A percentile compares a stretch with the other conserved stretches of the same genome.
phyloP scores from a whole-genome alignment of 1,140 invertebrate genomes.

The Trichomalopsis sarcophagae region DNA sequence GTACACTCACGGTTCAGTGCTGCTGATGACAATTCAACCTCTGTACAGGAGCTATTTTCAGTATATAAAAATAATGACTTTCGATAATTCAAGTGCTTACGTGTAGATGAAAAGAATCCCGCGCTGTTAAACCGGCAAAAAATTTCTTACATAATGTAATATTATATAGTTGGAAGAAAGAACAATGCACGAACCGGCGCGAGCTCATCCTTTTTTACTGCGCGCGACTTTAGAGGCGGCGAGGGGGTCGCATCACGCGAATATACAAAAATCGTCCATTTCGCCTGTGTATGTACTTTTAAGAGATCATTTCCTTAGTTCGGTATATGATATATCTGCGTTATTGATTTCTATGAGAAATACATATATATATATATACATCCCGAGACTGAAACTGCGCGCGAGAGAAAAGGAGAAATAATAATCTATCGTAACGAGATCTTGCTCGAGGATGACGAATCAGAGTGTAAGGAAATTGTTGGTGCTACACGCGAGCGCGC shows the following conservation, averaged over 20 bases:
- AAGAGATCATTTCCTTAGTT: constrained; percentile 1
- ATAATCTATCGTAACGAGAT: constrained; percentile 31
- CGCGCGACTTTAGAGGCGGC: not conserved
- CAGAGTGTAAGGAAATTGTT: constrained; percentile 31
- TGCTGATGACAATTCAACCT: not conserved
- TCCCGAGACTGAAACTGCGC: constrained; percentile 45
- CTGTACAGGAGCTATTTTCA: constrained; percentile 11
- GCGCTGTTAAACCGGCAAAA: not conserved
- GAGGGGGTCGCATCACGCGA: not conserved
- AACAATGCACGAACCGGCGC: not conserved
- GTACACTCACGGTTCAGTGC: not conserved
- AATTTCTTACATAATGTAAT: not conserved
- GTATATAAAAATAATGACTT: constrained; percentile 16
- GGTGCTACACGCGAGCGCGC: constrained; percentile 42
- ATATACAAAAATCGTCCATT: constrained; percentile 38
- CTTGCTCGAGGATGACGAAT: constrained; percentile 29
- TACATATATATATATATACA: not conserved
- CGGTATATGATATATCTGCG: not conserved
- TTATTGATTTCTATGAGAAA: constrained; percentile 12
- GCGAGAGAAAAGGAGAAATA: constrained; percentile 4
- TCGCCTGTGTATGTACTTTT: constrained; percentile 26
- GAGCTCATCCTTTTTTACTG: constrained; percentile 13
- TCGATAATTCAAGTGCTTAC: constrained; percentile 11
- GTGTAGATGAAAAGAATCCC: not conserved
- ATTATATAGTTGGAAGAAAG: not conserved